Evolutionary conservation across 2,888 invertebrate genomes (phyloP).

Genomic region (Miltochrista miniata): DNA sequence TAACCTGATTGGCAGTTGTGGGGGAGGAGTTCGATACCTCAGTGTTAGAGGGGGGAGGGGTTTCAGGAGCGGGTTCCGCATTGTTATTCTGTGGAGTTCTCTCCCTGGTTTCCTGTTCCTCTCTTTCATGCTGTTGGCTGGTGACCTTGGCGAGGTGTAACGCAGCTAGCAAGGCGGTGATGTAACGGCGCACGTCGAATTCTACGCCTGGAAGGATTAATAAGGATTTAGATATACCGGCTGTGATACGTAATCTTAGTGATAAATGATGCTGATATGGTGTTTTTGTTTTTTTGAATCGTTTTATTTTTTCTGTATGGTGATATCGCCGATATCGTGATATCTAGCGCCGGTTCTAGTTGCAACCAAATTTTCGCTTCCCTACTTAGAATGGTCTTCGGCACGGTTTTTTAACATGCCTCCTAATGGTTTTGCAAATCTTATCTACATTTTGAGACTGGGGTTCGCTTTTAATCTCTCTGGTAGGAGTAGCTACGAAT

Average conservation of each 20-base stretch:
- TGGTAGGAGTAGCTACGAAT: no score
- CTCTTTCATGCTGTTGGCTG: slow-evolving; percentile 56
- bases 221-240: not conserved
- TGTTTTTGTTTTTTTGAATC: no score
- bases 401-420: no score
- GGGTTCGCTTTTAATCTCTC: no score
- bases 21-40: slow-evolving; percentile 38
- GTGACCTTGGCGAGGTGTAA: slow-evolving; percentile 73
- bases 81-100: slow-evolving; percentile 13
- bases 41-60: slow-evolving; percentile 34
- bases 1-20: slow-evolving; percentile 59
- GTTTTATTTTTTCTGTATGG: no score
- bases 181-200: slow-evolving; percentile 70
- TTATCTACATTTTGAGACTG: no score
- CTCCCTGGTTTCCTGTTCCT: slow-evolving; percentile 31
- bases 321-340: no score
- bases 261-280: no score
- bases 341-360: no score
- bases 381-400: no score
- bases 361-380: no score
- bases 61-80: slow-evolving; percentile 43
- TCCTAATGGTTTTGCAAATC: no score
- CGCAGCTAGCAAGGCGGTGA: slow-evolving; percentile 70
- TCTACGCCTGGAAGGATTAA: slow-evolving; percentile 63
- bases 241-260: not conserved